Base-by-base conservation (phyloP, 2,797 vertebrate genomes). In the Tamandua tetradactyla region DNA sequence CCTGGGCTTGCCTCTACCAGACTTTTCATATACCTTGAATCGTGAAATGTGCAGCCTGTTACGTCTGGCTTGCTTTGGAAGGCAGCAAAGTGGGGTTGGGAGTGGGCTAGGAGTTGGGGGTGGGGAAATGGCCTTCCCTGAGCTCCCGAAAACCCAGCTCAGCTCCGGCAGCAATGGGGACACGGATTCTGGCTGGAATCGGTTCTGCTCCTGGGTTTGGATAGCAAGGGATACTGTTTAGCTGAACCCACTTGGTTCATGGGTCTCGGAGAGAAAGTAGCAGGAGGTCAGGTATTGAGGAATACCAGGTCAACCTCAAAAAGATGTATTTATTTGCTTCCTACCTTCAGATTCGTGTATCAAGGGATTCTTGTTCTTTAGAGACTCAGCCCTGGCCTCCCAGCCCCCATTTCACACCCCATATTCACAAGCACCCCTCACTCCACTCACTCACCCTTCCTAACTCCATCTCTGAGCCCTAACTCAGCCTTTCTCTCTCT, bases 361-460 rank as follows among this genome's bases (percentile, higher is more conserved):
- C 35, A 7, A 37, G 76, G 59, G 59, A 32, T 35, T 44, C 37
- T 64, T n/a, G 27, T 27, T 9, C 35, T 68, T 81, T n/a, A 64
- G n/a, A 52, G 1, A 6, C 74, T 52, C 32, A 22, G 71, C 44
- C 27, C 47, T 40, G 20, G 10, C 32, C 40, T 20, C 72, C 52
- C 23, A 35, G 18, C 59, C 42, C 22, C 35, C 11, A 0, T 32
- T 44, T 59, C 76, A 57, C 3, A 13, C 1, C 15, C 15, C 32
- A 0, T 0, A 0, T 0, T 1, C 44, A 17, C 3, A 0, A n/a
- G 7, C n/a, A 22, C 44, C 37, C 18, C 52, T 55, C 52, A 17
- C 25, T 27, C 32, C 27, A 5, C 42, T 11, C 42, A 25, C 23
- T 3, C 57, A 44, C 23, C 40, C 13, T 7, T 11, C 30, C 5